A percentile compares a stretch with the other conserved stretches of the same genome.
Evolutionary conservation across 2,113 vertebrate species (phyloP).

Genomic region (Larimichthys crocea): DNA sequence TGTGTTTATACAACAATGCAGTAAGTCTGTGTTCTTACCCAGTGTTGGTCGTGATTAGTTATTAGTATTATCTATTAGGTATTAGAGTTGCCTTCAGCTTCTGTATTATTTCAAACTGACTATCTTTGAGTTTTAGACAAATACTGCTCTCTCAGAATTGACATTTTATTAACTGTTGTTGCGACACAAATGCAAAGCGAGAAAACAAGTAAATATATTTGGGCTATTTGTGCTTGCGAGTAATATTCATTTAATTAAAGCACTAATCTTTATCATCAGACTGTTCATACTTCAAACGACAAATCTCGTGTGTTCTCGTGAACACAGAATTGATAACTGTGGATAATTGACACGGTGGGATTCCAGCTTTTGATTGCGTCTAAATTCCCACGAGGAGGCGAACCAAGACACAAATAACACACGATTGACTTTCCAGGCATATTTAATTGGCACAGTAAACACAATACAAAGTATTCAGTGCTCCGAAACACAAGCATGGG

Average conservation of each 20-base stretch:
- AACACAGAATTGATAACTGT: not conserved
- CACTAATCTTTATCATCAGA: not conserved
- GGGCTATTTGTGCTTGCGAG: not conserved
- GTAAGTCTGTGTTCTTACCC: not conserved
- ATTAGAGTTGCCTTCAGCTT: not conserved
- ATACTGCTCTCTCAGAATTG: not conserved
- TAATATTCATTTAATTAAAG: slow-evolving; percentile 18
- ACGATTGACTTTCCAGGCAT: slow-evolving; percentile 73
- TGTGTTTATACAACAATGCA: not conserved
- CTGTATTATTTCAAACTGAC: not conserved
- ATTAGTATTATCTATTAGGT: too few relatives aligned
- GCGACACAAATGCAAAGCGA: too few relatives aligned
- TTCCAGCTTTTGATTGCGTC: not conserved
- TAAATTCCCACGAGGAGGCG: not conserved
- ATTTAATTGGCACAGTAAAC: slow-evolving; percentile 89
- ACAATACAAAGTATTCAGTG: slow-evolving; percentile 87
- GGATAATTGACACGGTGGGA: slow-evolving; percentile 4
- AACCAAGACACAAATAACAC: slow-evolving; percentile 29
- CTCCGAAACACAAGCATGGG: slow-evolving; percentile 82
- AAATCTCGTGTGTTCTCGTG: not conserved
- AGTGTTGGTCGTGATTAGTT: too few relatives aligned
- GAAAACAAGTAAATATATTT: not conserved
- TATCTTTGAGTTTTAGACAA: not conserved
- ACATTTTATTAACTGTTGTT: not conserved
- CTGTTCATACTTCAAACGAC: not conserved